Evolutionary conservation across 2,113 vertebrate genomes (phyloP), one percentile per base, ranked within the genome.

Genomic region (Nesogale talazaci): DNA sequence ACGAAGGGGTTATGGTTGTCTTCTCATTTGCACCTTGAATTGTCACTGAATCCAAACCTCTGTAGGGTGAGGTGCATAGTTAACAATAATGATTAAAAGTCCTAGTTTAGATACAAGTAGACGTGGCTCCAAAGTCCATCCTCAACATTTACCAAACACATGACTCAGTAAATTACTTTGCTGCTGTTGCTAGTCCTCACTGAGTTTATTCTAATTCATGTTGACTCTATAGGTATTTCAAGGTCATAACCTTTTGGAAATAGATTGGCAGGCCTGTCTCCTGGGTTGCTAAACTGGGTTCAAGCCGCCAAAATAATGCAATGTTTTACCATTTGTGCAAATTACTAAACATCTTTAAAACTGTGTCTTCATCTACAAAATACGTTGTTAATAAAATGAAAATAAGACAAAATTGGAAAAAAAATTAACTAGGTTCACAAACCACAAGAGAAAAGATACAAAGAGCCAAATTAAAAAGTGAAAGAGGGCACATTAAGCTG

Each of bases 281-380:
- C 65, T 69, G 29, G 16, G 29, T 29, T 69, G 65, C 65, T 15
- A 15, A 15, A 2, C 11, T 69, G 65, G 65, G 14, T 69, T n/a
- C n/a, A 34, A 70, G 31, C 16, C 7, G 31, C 34, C n/a, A 10
- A n/a, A 34, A n/a, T 70, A 34, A 14, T 70, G 6, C n/a, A 70
- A 8, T 34, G 16, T 17, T 70, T 70, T 34, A 34, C 69, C 19
- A 11, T 34, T 70, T 12, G 31, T 20, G 4, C 12, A 88, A 83
- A 89, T 40, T 65, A 42, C 36, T 36, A 20, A 78, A 34, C 16
- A 59, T 91, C 19, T 56, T 83, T 76, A 52, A 92, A 79, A 76
- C 34, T 29, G 52, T 76, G 75, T 95, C 46, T 27, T 82, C 19
- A 67, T 78, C 70, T 89, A 84, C 56, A 91, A 90, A 94, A 67